These are phyloP conservation scores for Augochlora pura DNA, from an alignment of 1,140 invertebrate genomes.

Conservation along the genomic window DNA sequence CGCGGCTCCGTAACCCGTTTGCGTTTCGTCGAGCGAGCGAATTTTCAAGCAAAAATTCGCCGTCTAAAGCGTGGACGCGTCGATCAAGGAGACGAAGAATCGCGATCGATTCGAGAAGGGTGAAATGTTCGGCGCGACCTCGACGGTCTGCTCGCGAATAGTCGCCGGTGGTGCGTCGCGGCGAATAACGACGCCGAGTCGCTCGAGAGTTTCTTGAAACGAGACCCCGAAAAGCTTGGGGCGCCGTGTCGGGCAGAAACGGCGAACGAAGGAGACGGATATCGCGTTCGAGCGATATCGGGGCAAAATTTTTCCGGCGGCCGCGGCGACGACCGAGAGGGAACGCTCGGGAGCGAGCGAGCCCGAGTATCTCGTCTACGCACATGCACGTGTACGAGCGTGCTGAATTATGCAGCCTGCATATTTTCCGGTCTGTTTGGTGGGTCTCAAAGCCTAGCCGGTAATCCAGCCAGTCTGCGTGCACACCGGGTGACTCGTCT, in stretches of 20 bases:
- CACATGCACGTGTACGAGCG: slow-evolving; percentile 52
- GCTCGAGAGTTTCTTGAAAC: not conserved
- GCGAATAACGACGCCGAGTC: not conserved
- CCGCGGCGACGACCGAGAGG: not conserved
- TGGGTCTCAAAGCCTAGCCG: slow-evolving; percentile 78
- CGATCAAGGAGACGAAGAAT: not conserved
- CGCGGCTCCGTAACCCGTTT: not conserved
- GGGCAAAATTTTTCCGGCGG: slow-evolving; percentile 33
- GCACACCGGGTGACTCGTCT: slow-evolving; percentile 64
- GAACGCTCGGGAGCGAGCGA: too few relatives aligned
- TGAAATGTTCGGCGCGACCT: too few relatives aligned
- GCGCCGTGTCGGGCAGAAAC: not conserved
- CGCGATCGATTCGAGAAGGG: not conserved
- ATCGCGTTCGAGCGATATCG: slow-evolving; percentile 40
- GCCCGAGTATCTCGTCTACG: slow-evolving; percentile 27
- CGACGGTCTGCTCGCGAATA: too few relatives aligned
- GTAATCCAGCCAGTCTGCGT: slow-evolving; percentile 68
- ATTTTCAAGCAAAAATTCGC: not conserved
- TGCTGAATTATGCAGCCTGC: slow-evolving; percentile 79
- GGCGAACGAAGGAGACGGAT: slow-evolving; percentile 13
- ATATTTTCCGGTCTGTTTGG: slow-evolving; percentile 80
- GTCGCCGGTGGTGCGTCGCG: too few relatives aligned
- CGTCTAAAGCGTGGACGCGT: not conserved
- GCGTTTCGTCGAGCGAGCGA: not conserved
- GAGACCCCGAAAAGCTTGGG: not conserved